Evolutionary conservation across 2,797 vertebrate species (phyloP).

Genomic region (Melanotaenia pygmaea): DNA sequence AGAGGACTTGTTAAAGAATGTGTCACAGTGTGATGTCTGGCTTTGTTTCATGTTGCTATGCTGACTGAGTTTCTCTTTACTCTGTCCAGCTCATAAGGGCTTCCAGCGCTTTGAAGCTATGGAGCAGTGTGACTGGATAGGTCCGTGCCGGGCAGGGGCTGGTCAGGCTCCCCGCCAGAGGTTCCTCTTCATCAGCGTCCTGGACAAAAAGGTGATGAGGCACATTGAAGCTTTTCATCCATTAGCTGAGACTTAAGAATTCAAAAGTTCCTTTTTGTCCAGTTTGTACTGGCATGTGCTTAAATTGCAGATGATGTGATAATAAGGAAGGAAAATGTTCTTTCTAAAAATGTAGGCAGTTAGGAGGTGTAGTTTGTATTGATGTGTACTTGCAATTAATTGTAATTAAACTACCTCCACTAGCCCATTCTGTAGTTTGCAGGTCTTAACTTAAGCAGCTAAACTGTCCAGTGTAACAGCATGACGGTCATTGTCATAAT

Average conservation of each 20-base stretch:
- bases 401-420: background rate
- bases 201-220: constrained; percentile 91
- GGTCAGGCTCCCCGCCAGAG: constrained; percentile 91
- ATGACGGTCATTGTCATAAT: background rate
- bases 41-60: constrained; percentile 18
- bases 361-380: background rate
- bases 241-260: constrained; percentile 5
- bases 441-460: background rate
- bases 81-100: constrained; percentile 89
- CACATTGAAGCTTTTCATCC: background rate
- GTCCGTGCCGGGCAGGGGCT: constrained; percentile 64
- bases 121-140: constrained; percentile 85
- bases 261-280: background rate
- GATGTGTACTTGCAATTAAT: background rate
- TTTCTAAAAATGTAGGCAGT: background rate
- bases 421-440: background rate
- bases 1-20: constrained; percentile 5
- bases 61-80: constrained; percentile 22
- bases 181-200: constrained; percentile 89
- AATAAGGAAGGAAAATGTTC: background rate
- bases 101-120: constrained; percentile 95
- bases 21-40: background rate
- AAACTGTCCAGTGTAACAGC: background rate
- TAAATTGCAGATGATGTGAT: no score
- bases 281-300: constrained; percentile 1